Evolutionary conservation across 2,797 vertebrate species (phyloP).

Genomic region (Natrix natrix): DNA sequence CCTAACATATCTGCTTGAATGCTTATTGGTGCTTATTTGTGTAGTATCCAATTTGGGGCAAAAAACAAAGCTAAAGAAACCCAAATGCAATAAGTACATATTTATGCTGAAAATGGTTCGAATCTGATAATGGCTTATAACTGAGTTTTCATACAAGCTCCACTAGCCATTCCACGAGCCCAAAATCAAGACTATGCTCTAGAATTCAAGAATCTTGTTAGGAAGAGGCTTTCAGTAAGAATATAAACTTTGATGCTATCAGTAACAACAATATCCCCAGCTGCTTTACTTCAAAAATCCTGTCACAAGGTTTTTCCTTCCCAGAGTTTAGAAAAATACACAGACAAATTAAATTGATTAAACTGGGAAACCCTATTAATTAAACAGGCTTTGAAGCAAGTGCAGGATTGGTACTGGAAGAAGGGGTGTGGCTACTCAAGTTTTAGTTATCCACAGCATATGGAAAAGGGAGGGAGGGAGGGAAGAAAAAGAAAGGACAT

Average conservation of each 20-base stretch:
- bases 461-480: not conserved
- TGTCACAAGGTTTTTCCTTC: slow-evolving; percentile 62
- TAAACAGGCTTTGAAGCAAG: slow-evolving; percentile 38
- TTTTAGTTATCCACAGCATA: not conserved
- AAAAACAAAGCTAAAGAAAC: not conserved
- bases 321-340: slow-evolving; percentile 62
- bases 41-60: not conserved
- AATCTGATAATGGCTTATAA: not conserved
- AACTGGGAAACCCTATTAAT: slow-evolving; percentile 55
- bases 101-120: not conserved
- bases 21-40: not conserved
- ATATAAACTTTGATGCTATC: slow-evolving; percentile 59
- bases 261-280: slow-evolving; percentile 54
- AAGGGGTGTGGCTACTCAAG: slow-evolving; percentile 5
- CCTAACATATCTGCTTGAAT: not conserved
- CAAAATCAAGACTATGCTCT: not conserved
- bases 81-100: not conserved
- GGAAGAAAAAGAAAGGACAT: not conserved
- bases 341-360: slow-evolving; percentile 44
- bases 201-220: slow-evolving; percentile 28
- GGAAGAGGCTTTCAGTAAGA: slow-evolving; percentile 37
- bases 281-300: slow-evolving; percentile 42
- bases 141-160: not conserved
- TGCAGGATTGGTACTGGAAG: not conserved
- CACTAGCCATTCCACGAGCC: slow-evolving; percentile 27